Conservation (phyloP, 1,140 invertebrate species). For the Pantala flavescens region DNA sequence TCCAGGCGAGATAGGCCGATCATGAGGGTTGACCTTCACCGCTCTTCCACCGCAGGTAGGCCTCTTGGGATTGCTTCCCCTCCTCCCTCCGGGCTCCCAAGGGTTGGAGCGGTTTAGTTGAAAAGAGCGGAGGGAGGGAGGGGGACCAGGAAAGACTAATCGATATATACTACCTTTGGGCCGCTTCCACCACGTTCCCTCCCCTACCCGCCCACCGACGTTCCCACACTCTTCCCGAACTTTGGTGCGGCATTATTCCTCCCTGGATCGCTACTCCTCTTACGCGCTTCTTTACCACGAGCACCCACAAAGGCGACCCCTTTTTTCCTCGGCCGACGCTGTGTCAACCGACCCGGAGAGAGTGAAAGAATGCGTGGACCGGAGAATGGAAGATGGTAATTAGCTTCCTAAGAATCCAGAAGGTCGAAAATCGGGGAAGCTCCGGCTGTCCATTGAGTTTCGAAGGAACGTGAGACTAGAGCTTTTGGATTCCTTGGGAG, state of each 20-base stretch:
- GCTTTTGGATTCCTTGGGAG: too few species aligned
- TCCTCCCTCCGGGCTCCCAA: background rate
- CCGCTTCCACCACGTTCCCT: background rate
- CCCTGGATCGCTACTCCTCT: background rate
- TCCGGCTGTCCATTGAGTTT: too few species aligned
- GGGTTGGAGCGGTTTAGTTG: background rate
- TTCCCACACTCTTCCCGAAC: background rate
- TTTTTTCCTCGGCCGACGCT: background rate
- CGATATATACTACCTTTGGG: background rate
- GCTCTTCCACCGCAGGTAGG: background rate
- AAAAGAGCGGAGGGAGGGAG: background rate
- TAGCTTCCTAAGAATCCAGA: too few species aligned
- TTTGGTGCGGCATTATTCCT: background rate
- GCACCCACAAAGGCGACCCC: background rate
- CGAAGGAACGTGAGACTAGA: too few species aligned
- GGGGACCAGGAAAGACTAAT: constrained; percentile 4
- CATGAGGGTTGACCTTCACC: background rate
- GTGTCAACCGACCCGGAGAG: too few species aligned
- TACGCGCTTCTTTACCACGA: background rate
- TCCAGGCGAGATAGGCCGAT: background rate
- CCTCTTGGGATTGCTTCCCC: background rate
- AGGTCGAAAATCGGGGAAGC: too few species aligned
- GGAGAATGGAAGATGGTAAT: too few species aligned
- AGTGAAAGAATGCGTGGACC: too few species aligned
- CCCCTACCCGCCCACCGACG: background rate